These are phyloP conservation scores for Gambusia yucatana DNA, from an alignment of 2,797 vertebrate genomes.

Conservation along the genomic window DNA sequence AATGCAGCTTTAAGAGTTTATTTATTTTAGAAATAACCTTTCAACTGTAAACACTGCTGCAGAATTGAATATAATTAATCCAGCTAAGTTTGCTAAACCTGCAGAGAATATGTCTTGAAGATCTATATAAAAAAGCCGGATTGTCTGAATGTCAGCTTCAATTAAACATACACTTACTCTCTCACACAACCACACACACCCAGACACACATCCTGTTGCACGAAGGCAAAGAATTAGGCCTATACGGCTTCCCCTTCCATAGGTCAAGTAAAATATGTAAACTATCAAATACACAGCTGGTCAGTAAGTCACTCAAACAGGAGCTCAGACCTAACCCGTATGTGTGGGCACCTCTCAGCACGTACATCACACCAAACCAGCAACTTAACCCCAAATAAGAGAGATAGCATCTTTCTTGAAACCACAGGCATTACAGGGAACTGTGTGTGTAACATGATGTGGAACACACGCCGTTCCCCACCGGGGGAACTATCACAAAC, in stretches of 20 bases:
- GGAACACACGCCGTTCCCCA: slow-evolving; percentile 64
- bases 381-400: slow-evolving; percentile 25
- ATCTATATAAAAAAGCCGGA: slow-evolving; percentile 10
- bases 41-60: neutral
- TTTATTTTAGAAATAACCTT: neutral
- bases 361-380: slow-evolving; percentile 11
- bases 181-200: neutral
- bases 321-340: slow-evolving; percentile 16
- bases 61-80: neutral
- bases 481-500: slow-evolving; percentile 58
- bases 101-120: neutral
- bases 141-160: slow-evolving; percentile 38
- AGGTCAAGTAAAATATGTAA: slow-evolving; percentile 29
- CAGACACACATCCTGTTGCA: slow-evolving; percentile 34
- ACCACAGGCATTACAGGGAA: slow-evolving; percentile 6
- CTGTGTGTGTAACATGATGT: slow-evolving; percentile 54
- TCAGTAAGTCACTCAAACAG: slow-evolving; percentile 16
- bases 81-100: neutral
- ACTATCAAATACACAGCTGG: slow-evolving; percentile 26
- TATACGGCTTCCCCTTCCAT: slow-evolving; percentile 24
- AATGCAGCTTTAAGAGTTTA: neutral
- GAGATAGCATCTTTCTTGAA: slow-evolving; percentile 41
- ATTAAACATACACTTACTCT: slow-evolving; percentile 23
- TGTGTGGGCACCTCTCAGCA: slow-evolving; percentile 5
- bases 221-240: slow-evolving; percentile 10